Conservation (phyloP, 1,140 invertebrate genomes). For the Lepidostoma basale region DNA sequence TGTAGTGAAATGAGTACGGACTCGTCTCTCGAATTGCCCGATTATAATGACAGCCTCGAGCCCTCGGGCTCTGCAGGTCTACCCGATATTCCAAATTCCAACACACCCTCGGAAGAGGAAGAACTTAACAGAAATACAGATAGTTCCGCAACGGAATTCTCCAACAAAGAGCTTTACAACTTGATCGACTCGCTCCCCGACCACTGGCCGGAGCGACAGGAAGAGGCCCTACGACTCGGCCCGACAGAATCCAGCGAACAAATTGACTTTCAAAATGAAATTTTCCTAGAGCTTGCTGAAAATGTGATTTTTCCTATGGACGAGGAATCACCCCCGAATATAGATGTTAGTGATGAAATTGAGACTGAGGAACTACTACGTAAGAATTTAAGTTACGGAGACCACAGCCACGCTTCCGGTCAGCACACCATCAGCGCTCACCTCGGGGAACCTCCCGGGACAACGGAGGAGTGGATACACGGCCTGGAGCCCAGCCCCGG, state of each 20-base stretch:
- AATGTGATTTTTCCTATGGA: neutral
- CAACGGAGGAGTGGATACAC: no score
- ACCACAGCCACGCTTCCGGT: neutral
- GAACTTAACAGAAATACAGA: neutral
- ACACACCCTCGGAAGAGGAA: neutral
- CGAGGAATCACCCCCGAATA: neutral
- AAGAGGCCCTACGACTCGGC: neutral
- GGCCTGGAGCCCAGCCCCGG: neutral
- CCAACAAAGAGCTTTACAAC: neutral
- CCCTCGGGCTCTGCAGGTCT: neutral
- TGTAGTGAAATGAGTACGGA: constrained; percentile 9
- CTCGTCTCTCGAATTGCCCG: neutral
- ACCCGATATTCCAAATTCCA: neutral
- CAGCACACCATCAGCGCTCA: neutral
- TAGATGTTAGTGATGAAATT: constrained; percentile 18
- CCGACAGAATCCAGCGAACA: neutral
- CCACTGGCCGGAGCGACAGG: neutral
- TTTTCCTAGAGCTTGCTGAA: neutral
- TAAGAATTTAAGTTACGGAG: constrained; percentile 2
- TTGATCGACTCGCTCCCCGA: neutral
- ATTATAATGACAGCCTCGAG: neutral
- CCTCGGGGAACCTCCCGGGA: neutral
- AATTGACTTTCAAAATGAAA: constrained; percentile 1
- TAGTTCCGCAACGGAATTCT: neutral
- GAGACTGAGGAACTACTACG: constrained; percentile 14